Evolutionary conservation across 2,888 invertebrate genomes (phyloP).

Genomic region (Apantesis nais): DNA sequence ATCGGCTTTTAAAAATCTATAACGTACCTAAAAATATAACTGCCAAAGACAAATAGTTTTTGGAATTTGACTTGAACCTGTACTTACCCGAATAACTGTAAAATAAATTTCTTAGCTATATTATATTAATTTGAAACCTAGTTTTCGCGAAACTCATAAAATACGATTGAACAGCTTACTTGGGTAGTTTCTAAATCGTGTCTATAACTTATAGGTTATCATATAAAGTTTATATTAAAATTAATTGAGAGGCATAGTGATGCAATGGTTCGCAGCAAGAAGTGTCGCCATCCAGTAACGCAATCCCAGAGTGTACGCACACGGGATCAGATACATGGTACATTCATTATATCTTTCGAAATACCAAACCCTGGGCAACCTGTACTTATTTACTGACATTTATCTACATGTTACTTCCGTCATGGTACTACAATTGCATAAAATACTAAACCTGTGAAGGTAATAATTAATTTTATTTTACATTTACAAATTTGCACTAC

Average conservation of each 20-base stretch:
- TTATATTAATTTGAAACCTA: neutral
- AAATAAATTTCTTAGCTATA: neutral
- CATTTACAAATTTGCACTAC: neutral
- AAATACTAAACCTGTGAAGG: neutral
- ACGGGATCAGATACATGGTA: conserved; percentile 49
- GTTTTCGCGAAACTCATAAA: conserved; percentile 10
- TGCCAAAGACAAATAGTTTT: neutral
- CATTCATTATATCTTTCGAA: conserved; percentile 49
- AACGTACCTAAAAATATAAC: neutral
- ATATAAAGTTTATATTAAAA: conserved; percentile 14
- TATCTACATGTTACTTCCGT: neutral
- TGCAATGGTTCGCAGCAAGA: conserved; percentile 33
- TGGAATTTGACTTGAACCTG: neutral
- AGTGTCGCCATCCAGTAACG: conserved; percentile 48
- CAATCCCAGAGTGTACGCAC: conserved; percentile 48
- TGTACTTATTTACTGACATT: conserved; percentile 16
- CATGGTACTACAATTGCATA: neutral
- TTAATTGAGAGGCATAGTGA: conserved; percentile 41
- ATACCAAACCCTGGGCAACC: conserved; percentile 39
- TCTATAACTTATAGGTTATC: conserved; percentile 1
- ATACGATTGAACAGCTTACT: conserved; percentile 1
- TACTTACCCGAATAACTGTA: neutral
- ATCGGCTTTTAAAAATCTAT: neutral
- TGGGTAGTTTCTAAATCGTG: conserved; percentile 12
- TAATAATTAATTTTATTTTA: neutral